A percentile compares a stretch with the other conserved stretches of the same genome.
Conservation (phyloP, 2,888 invertebrate species). For the Nebria brevicollis region DNA sequence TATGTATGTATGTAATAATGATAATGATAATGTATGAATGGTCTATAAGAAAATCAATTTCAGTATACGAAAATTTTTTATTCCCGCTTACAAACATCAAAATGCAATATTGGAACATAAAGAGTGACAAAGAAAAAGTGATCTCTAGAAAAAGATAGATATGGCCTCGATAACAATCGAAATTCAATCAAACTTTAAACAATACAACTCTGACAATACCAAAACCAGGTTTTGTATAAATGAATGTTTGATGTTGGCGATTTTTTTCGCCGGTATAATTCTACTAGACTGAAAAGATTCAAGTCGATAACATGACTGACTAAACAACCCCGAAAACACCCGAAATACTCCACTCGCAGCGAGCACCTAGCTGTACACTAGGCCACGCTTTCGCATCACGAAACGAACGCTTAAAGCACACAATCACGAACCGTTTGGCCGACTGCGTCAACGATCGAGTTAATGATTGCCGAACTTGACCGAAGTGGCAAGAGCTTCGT, state of each 20-base stretch:
- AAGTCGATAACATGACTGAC: not conserved
- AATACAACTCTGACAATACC: constrained; percentile 46
- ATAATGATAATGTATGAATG: constrained; percentile 10
- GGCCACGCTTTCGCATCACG: not conserved
- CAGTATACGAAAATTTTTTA: not conserved
- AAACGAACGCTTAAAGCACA: not conserved
- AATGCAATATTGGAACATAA: not conserved
- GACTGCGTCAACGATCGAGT: not conserved
- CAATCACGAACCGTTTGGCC: not conserved
- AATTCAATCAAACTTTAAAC: constrained; percentile 46
- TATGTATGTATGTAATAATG: not conserved
- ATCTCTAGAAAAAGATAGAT: not conserved
- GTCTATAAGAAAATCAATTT: constrained; percentile 15
- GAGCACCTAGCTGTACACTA: not conserved
- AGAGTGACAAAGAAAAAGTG: not conserved
- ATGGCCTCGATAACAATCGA: constrained; percentile 41
- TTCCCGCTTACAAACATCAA: not conserved
- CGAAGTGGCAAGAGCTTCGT: constrained; percentile 4
- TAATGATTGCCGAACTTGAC: not conserved
- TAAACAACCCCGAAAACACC: not conserved
- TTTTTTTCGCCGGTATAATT: constrained; percentile 4
- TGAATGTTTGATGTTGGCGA: constrained; percentile 42
- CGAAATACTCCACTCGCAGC: not conserved
- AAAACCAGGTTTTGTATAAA: constrained; percentile 44
- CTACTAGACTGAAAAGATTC: not conserved